Base-by-base conservation (phyloP, 2,113 vertebrate species). In the Chloroceryle aenea region DNA sequence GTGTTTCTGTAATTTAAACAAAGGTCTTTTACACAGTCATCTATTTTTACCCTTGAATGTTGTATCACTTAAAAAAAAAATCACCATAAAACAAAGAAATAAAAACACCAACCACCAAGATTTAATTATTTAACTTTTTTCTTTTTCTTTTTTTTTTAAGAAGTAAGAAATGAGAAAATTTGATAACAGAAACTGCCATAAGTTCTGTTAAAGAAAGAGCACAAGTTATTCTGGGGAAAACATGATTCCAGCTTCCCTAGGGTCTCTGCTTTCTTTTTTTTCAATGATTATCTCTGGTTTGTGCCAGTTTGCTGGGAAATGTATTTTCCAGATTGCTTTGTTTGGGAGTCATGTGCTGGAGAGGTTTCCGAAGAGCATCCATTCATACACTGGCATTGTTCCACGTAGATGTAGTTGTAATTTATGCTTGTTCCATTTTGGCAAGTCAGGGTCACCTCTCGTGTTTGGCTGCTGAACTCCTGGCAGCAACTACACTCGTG, bases 401-500 rank as follows among this genome's bases (percentile, higher is more conserved):
- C 98, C 50, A 98, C 98, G 0, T 97, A 90, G 23, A 90, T 67
- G 55, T 99, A 99, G 45, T 47, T 95, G 68, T 98, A 97, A 45
- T 36, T 94, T 12, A 98, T n/a, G 63, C 25, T 96, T 9, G 97
- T 93, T 27, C 98, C 98, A 1, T 98, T 71, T 0, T 40, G 76
- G 43, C 99, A 99, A 32, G 10, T 95, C 93, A 99, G 59, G 34
- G 95, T 95, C 94, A 98, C 98, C 6, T 96, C 34, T 90, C 75
- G 96, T 77, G 36, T 61, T 26, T 98, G 98, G 74, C 93, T 98
- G 38, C 18, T 48, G 30, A 11, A 48, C 78, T 99, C 99, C 38
- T 96, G 98, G 97, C 99, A 99, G 93, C 99, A 99, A 7, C 94
- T 86, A 50, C 99, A 99, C 0, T 81, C 9, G 1, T 96, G 98